Conservation (phyloP, 2,797 vertebrate species). For the Megaceryle alcyon region DNA sequence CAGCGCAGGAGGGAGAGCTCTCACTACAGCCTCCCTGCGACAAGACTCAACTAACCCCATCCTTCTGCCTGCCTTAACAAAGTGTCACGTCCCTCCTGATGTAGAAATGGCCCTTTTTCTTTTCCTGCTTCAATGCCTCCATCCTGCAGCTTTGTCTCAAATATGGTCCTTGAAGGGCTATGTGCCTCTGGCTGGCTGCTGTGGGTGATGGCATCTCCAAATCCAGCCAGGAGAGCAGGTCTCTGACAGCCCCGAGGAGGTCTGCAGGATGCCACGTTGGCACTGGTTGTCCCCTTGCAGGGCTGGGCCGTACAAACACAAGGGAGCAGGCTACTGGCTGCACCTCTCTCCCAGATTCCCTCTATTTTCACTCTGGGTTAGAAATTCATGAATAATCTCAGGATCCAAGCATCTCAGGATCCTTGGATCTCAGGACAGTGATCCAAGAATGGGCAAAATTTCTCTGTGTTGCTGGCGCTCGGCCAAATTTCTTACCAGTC, state of each 20-base stretch:
- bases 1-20: not conserved
- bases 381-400: not conserved
- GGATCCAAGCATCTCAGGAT: no score
- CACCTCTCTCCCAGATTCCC: not conserved
- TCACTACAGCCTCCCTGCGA: not conserved
- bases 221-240: not conserved
- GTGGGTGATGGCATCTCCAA: not conserved
- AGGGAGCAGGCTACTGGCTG: not conserved
- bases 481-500: rapidly evolving
- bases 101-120: not conserved
- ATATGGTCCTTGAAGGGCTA: not conserved
- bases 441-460: not conserved
- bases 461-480: rapidly evolving
- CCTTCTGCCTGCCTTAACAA: not conserved
- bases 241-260: rapidly evolving
- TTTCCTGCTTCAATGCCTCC: not conserved
- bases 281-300: not conserved
- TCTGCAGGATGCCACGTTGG: constrained; percentile 38
- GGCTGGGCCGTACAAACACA: not conserved
- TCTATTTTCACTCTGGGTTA: not conserved
- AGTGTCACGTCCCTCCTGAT: not conserved
- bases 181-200: not conserved
- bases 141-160: rapidly evolving
- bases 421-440: not conserved
- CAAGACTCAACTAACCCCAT: not conserved